These are phyloP conservation scores for Peromyscus californicus DNA, from an alignment of 2,113 vertebrate species.

Conservation along the genomic window DNA sequence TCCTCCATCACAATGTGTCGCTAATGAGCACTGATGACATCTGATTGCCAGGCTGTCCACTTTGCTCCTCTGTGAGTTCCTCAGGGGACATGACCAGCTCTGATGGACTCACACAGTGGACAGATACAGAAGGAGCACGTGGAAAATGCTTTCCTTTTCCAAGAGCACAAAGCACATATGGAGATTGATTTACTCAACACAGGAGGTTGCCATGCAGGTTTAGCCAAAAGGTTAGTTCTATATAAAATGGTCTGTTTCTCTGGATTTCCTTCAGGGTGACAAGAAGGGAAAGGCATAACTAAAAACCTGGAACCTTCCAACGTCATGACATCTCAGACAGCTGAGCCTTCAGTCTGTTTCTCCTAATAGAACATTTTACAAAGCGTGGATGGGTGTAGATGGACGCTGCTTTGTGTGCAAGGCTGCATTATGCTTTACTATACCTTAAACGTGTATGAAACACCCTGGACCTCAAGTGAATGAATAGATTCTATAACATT, in stretches of 20 bases:
- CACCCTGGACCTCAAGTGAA: neutral
- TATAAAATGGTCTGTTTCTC: neutral
- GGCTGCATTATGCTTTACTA: neutral
- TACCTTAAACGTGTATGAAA: neutral
- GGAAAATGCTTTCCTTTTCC: constrained; percentile 53
- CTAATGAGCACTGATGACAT: neutral
- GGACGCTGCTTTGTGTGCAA: neutral
- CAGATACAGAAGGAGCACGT: neutral
- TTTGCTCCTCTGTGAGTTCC: neutral
- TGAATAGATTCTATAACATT: neutral
- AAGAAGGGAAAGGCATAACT: neutral
- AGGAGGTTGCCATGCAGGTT: constrained; percentile 24
- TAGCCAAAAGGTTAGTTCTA: constrained; percentile 46
- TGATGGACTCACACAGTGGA: neutral
- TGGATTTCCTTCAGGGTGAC: neutral
- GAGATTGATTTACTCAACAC: constrained; percentile 52
- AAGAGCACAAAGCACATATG: constrained; percentile 25
- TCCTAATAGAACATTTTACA: neutral
- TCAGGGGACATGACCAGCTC: neutral
- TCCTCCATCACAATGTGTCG: neutral
- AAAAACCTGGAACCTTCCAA: neutral
- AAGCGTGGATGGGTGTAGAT: neutral
- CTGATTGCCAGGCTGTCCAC: neutral
- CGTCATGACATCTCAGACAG: neutral
- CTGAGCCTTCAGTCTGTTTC: neutral